phyloP scores from a whole-genome alignment of 2,113 vertebrate species.

The Xiphias gladius region DNA sequence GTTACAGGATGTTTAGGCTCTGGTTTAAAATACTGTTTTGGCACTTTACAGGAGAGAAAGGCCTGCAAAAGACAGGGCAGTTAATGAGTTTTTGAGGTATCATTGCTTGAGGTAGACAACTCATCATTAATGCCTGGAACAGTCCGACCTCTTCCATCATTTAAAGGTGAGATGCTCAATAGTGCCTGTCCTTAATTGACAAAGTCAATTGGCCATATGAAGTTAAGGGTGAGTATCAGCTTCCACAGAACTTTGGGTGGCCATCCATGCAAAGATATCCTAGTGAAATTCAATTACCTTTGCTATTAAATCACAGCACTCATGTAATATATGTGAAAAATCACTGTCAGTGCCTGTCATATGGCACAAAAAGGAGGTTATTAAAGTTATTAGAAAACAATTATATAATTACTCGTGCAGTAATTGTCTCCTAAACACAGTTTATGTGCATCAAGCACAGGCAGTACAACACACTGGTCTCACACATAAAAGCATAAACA shows the following conservation, averaged over 20 bases:
- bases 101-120: conserved; percentile 7
- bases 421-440: conserved; percentile 68
- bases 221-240: conserved; percentile 39
- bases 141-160: conserved; percentile 11
- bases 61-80: conserved; percentile 21
- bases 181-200: conserved; percentile 30
- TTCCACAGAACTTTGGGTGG: conserved; percentile 32
- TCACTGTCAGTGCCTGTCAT: conserved; percentile 63
- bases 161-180: conserved; percentile 36
- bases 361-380: conserved; percentile 49
- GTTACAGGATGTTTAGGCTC: conserved; percentile 48
- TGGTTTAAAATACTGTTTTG: conserved; percentile 47
- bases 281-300: conserved; percentile 49
- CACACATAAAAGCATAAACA: conserved; percentile 41
- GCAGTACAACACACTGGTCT: conserved; percentile 31
- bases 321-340: conserved; percentile 44
- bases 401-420: conserved; percentile 58
- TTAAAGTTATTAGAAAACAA: conserved; percentile 65
- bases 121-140: conserved; percentile 21
- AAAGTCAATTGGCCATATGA: conserved; percentile 45
- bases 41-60: conserved; percentile 35
- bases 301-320: conserved; percentile 42
- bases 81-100: conserved; percentile 26
- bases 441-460: conserved; percentile 52
- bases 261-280: conserved; percentile 23